A percentile compares a stretch with the other conserved stretches of the same genome.
Conservation (phyloP, 1,140 invertebrate genomes). For the Myzus persicae region DNA sequence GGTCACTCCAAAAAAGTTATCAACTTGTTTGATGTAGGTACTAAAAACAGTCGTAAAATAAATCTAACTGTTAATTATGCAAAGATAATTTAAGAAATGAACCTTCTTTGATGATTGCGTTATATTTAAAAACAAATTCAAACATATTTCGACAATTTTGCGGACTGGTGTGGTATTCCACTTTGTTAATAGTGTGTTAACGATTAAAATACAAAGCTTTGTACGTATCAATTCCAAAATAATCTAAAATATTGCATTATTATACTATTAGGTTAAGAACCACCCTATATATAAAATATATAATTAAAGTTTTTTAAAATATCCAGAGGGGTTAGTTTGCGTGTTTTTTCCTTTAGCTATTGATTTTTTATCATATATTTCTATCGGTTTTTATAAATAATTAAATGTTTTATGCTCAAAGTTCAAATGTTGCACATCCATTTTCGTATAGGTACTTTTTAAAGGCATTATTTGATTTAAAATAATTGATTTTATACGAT, state of each 20-base stretch:
- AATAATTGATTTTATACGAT: background rate
- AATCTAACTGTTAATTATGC: background rate
- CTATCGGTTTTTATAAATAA: background rate
- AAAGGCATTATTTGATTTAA: background rate
- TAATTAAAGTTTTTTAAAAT: background rate
- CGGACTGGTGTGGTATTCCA: too few species aligned
- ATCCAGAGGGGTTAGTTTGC: background rate
- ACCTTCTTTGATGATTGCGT: background rate
- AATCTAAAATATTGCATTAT: background rate
- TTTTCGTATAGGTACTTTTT: background rate
- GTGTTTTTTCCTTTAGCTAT: background rate
- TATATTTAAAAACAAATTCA: background rate
- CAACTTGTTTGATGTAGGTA: background rate
- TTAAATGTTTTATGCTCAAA: constrained; percentile 19
- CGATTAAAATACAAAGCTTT: too few species aligned
- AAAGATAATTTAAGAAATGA: too few species aligned
- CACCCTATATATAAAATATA: background rate
- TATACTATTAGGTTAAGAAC: background rate
- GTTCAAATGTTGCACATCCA: background rate
- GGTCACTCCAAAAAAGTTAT: background rate
- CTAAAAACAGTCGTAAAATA: background rate
- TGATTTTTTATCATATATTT: constrained; percentile 27
- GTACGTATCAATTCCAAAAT: too few species aligned
- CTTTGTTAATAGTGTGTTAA: too few species aligned
- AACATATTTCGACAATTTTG: background rate